Percentiles rank a stretch among this genome's conserved stretches.
These are phyloP conservation scores for Aporrectodea caliginosa DNA, from an alignment of 1,140 invertebrate species.

Conservation along the genomic window DNA sequence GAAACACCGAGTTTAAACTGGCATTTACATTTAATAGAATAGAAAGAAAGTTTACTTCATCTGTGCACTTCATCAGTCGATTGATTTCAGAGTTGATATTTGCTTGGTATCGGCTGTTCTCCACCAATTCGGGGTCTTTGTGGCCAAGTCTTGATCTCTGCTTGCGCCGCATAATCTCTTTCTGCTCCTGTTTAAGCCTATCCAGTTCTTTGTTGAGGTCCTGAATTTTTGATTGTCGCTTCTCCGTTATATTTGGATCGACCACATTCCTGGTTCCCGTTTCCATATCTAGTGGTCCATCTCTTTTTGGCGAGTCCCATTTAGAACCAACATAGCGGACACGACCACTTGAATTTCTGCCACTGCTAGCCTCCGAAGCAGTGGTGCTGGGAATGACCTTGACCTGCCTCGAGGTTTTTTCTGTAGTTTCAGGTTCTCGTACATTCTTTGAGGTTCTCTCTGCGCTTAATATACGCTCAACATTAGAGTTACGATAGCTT, in stretches of 20 bases:
- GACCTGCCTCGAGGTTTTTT: not conserved
- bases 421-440: too few relatives aligned
- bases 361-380: not conserved
- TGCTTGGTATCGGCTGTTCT: not conserved
- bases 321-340: not conserved
- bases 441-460: too few relatives aligned
- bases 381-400: not conserved
- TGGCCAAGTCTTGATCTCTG: not conserved
- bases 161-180: not conserved
- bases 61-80: not conserved
- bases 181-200: not conserved
- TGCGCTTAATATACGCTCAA: too few relatives aligned
- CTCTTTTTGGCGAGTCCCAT: not conserved
- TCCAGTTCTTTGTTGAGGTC: not conserved
- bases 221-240: not conserved
- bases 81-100: not conserved
- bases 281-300: not conserved
- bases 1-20: too few relatives aligned
- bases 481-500: too few relatives aligned
- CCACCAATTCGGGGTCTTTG: not conserved
- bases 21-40: too few relatives aligned
- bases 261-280: not conserved
- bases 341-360: not conserved
- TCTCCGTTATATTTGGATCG: not conserved
- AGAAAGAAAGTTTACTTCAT: too few relatives aligned